Percentiles rank a stretch among this genome's conserved stretches.
phyloP scores from a whole-genome alignment of 2,888 invertebrate genomes.

The Noctua janthe region DNA sequence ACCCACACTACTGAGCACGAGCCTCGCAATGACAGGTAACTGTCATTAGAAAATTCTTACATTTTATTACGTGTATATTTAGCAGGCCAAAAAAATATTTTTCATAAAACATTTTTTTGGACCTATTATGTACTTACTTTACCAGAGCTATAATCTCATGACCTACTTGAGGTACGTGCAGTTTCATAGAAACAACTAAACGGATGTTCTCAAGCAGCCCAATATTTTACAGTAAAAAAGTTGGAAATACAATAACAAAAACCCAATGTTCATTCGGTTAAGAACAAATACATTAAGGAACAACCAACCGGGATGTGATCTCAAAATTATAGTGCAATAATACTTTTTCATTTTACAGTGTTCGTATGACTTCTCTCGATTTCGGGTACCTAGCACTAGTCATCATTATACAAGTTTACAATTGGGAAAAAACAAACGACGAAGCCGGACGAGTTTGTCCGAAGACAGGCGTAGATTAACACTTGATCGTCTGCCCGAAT shows the following conservation, averaged over 20 bases:
- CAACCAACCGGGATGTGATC: neutral
- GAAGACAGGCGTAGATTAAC: neutral
- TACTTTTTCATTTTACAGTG: neutral
- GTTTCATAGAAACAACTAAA: too few relatives aligned
- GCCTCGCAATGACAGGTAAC: too few relatives aligned
- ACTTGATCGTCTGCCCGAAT: neutral
- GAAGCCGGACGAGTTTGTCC: neutral
- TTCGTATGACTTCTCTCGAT: neutral
- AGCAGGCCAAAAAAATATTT: too few relatives aligned
- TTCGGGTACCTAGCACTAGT: neutral
- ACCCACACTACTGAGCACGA: too few relatives aligned
- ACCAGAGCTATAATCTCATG: neutral
- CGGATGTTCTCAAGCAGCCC: neutral
- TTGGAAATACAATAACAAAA: neutral
- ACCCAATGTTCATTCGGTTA: neutral
- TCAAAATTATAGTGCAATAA: neutral
- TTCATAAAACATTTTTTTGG: neutral
- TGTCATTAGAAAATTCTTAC: neutral
- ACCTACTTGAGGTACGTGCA: too few relatives aligned
- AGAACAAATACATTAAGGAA: neutral
- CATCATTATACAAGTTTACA: neutral
- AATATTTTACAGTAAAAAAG: neutral
- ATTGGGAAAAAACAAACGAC: neutral
- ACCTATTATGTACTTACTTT: neutral
- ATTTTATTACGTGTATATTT: too few relatives aligned